Evolutionary conservation across 2,888 invertebrate species (phyloP).

Genomic region (Chrysomela aeneicollis): DNA sequence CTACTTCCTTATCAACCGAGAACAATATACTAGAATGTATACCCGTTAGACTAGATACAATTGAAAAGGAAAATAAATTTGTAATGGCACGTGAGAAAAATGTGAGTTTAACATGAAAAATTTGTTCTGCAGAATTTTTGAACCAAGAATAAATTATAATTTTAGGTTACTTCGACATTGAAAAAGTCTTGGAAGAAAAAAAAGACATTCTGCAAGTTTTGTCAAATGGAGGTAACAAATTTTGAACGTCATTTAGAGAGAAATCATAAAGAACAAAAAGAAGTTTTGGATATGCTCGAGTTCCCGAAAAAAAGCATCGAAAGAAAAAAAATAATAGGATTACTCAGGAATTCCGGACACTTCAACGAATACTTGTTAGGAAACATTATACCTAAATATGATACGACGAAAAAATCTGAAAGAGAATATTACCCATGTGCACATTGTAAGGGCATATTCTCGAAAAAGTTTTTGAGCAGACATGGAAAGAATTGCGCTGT

Average conservation of each 20-base stretch:
- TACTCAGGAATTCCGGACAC: conserved; percentile 29
- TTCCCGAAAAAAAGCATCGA: conserved; percentile 29
- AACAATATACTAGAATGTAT: too few relatives aligned
- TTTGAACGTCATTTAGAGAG: conserved; percentile 35
- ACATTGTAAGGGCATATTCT: conserved; percentile 30
- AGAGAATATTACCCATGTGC: conserved; percentile 22
- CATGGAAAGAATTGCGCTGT: conserved; percentile 28
- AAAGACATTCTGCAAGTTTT: conserved; percentile 27
- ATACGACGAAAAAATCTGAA: not conserved
- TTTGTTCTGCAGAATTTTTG: too few relatives aligned
- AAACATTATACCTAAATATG: conserved; percentile 28
- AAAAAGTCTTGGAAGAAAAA: not conserved
- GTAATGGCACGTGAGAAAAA: too few relatives aligned
- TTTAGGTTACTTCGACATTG: too few relatives aligned
- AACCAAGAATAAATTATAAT: too few relatives aligned
- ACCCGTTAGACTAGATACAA: too few relatives aligned
- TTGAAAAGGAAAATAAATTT: too few relatives aligned
- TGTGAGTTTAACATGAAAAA: too few relatives aligned
- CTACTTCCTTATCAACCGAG: too few relatives aligned
- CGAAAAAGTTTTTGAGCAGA: conserved; percentile 30
- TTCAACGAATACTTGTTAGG: conserved; percentile 34
- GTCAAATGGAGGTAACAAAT: conserved; percentile 30
- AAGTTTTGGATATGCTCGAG: conserved; percentile 27
- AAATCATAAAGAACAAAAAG: conserved; percentile 31
- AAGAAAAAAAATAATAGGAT: conserved; percentile 29